Conservation (phyloP, 2,113 vertebrate genomes). For the human (Homo sapiens) region DNA sequence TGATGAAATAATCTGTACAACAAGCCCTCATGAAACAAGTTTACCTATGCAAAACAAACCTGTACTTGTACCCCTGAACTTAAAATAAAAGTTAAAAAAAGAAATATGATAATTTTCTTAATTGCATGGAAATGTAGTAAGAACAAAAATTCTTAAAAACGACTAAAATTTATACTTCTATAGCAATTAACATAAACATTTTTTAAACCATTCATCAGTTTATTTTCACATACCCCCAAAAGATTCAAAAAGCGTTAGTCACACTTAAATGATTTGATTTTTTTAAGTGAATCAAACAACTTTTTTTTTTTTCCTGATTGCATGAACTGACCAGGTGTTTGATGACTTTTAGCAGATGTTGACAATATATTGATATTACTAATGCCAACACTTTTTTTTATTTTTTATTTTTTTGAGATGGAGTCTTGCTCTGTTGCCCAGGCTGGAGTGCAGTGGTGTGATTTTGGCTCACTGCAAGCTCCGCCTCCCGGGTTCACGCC, state of each 20-base stretch:
- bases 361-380: not conserved
- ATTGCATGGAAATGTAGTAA: conserved; percentile 1
- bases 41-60: too few species aligned
- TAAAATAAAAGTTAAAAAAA: not conserved
- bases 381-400: not conserved
- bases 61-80: too few species aligned
- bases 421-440: too few species aligned
- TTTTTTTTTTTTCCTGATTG: not conserved
- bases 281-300: not conserved
- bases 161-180: not conserved
- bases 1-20: too few species aligned
- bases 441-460: too few species aligned
- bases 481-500: too few species aligned
- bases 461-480: too few species aligned
- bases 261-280: not conserved
- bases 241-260: not conserved
- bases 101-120: not conserved
- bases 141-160: not conserved
- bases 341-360: not conserved
- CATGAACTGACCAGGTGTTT: not conserved
- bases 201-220: not conserved
- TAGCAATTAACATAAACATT: not conserved
- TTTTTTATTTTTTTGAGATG: too few species aligned
- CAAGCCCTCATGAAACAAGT: too few species aligned
- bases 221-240: not conserved